Evolutionary conservation across 1,140 invertebrate genomes (phyloP), one percentile per base, ranked within the genome.

Genomic region (Drosophila lowei): DNA sequence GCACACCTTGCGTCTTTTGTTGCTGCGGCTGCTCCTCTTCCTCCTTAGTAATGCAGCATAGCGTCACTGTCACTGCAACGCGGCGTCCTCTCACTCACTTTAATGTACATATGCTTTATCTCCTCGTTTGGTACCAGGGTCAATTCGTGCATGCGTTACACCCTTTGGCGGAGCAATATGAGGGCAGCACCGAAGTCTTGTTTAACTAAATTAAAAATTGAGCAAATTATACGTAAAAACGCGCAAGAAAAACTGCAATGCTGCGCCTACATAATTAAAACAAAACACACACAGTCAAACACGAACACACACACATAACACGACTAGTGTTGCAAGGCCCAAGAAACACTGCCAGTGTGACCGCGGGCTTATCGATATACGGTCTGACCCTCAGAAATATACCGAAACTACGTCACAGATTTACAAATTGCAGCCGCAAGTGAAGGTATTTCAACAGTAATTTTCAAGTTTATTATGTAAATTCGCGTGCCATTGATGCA

Each of bases 391-490:
- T n/a, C n/a, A n/a, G n/a, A n/a, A n/a, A n/a, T n/a, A n/a, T n/a
- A n/a, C n/a, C n/a, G n/a, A n/a, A n/a, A n/a, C n/a, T n/a, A n/a
- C n/a, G n/a, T n/a, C 23, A 42, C 21, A 50, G 11, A 18, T 21
- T 18, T 18, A 43, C 21, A 53, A 61, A 57, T 70, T 75, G 57
- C 72, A 68, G 23, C 38, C 38, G 56, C 67, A 65, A 63, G 74
- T 76, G 28, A 79, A 88, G 83, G 84, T 88, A 88, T 79, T 70
- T 61, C 62, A 66, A 47, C 54, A 61, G 66, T 48, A 4, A 25
- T 16, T 52, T 60, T 52, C 53, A 18, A 46, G 66, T 43, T 76
- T 88, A 88, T 88, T 88, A 88, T 50, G 83, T 88, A 88, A 88
- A 88, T 76, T 76, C 25, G 16, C 18, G 46, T 53, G 65, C 25